A percentile compares a stretch with the other conserved stretches of the same genome.
phyloP scores from a whole-genome alignment of 2,888 invertebrate species.

The Cylindroiulus punctatus region DNA sequence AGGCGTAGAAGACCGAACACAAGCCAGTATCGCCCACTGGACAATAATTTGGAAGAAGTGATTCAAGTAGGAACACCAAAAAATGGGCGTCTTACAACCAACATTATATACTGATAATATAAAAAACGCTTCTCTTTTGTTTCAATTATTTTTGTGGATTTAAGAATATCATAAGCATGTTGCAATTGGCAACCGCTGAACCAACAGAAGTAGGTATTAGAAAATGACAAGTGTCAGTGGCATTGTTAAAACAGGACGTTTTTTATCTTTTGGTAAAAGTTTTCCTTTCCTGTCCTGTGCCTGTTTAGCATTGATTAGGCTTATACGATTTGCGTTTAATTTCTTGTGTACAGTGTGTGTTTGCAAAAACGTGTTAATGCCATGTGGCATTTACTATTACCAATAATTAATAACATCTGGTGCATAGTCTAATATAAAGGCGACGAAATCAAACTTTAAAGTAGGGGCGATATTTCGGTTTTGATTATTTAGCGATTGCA shows the following conservation, averaged over 20 bases:
- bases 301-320: constrained; percentile 5
- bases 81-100: constrained; percentile 36
- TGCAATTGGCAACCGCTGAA: not conserved
- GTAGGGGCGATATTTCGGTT: not conserved
- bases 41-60: constrained; percentile 58
- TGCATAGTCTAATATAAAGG: too few relatives aligned
- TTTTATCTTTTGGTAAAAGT: not conserved
- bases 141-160: constrained; percentile 4
- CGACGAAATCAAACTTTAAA: not conserved
- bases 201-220: not conserved
- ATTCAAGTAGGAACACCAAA: constrained; percentile 51
- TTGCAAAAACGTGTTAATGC: too few relatives aligned
- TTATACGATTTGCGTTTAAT: not conserved
- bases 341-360: not conserved
- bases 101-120: constrained; percentile 50
- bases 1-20: constrained; percentile 57
- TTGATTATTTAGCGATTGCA: not conserved
- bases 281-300: not conserved
- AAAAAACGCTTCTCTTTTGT: not conserved
- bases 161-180: not conserved
- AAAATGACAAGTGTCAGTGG: not conserved
- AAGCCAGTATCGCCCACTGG: constrained; percentile 57
- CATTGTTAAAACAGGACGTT: not conserved
- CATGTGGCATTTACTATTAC: too few relatives aligned
- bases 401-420: too few relatives aligned